A percentile compares a stretch with the other conserved stretches of the same genome.
Conservation (phyloP, 2,113 vertebrate species). For the Brienomyrus brachyistius region DNA sequence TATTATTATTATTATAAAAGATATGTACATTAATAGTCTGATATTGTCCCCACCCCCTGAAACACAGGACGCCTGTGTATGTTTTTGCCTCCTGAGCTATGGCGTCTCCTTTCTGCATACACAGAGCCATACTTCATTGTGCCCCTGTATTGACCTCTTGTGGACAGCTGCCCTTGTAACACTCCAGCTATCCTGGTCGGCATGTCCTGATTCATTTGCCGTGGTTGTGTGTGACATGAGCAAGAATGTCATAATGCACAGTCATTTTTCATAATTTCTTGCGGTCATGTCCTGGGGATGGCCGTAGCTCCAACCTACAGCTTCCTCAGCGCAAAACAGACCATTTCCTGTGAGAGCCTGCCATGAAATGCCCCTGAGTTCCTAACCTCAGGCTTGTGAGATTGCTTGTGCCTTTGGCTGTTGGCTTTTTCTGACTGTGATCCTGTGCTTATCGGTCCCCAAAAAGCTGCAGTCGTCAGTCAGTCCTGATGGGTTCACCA, state of each 20-base stretch:
- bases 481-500: background rate
- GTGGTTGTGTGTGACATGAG: background rate
- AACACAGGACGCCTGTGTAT: background rate
- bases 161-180: background rate
- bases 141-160: background rate
- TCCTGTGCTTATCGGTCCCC: background rate
- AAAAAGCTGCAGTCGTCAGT: background rate
- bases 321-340: conserved; percentile 56
- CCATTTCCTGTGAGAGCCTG: conserved; percentile 49
- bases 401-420: background rate
- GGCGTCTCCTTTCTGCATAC: background rate
- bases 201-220: background rate
- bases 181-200: background rate
- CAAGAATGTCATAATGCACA: background rate
- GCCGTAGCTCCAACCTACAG: conserved; percentile 57
- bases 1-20: background rate
- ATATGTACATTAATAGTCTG: background rate
- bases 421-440: background rate
- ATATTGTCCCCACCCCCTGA: background rate
- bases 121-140: background rate
- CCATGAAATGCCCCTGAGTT: conserved; percentile 36
- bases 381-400: conserved; percentile 48
- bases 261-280: background rate
- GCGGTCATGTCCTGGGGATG: background rate
- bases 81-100: background rate